Base-by-base conservation (phyloP, 1,140 invertebrate genomes). In the Drosophila hydei region DNA sequence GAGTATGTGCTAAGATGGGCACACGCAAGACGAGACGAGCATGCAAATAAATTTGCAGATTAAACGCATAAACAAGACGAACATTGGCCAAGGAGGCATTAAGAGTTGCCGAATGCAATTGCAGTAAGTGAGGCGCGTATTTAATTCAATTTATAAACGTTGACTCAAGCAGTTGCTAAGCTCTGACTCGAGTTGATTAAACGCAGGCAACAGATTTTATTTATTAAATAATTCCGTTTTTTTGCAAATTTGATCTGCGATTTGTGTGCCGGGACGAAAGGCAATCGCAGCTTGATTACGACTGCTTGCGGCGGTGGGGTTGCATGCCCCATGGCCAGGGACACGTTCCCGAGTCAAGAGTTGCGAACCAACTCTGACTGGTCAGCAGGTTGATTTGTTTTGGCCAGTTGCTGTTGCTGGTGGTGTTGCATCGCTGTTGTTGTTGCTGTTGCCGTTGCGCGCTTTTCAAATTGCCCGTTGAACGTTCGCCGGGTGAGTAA, bases 331-430 rank as follows among this genome's bases (percentile, higher is more conserved):
- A 54, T 27, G 67, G 56, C 33, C 43, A 61, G 60, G 79, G 68
- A 76, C 77, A 85, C 72, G 79, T 72, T 78, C 58, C 62, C 72
- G 43, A 68, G 79, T 69, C 61, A 68, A 56, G 70, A 84, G 59
- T 50, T 68, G 77, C 62, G 18, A 74, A 55, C 16, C 60, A 47
- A 63, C 70, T 69, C 72, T 54, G 63, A 68, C 70, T 89, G 79
- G 83, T 81, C 77, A 88, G 81, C 75, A 87, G 78, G 84, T 87
- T 84, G 79, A 69, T 78, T 83, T 79, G 80, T 76, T 76, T 83
- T 75, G 70, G 70, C 77, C 74, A 67, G 79, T 77, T 67, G 55
- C 40, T 25, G 55, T 40, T 40, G 64, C 27, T 16, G 48, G 25
- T 40, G 19, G 14, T 11, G 25, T 19, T 18, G 47, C n/a, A 42